Evolutionary conservation across 2,888 invertebrate species (phyloP), one percentile per base, ranked within the genome.

Genomic region (Tachina grossa): DNA sequence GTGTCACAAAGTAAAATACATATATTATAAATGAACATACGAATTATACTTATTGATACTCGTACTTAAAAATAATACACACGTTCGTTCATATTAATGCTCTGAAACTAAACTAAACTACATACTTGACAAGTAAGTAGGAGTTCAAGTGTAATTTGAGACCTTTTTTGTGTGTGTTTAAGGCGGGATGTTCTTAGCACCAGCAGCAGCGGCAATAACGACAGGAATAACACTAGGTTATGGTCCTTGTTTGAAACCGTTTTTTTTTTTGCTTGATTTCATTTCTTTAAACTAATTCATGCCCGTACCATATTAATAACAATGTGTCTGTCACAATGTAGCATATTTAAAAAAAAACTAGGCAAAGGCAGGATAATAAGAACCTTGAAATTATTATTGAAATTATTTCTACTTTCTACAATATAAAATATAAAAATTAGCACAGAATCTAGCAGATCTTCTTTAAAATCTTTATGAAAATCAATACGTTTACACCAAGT

Each of bases 121-220:
- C 1, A 22, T 59, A 68, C 51, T 47, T 59, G 57, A 68, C 16
- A 57, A 47, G 16, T 19, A 47, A 47, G 63, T 63, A 39, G 49
- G 45, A 61, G 78, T 61, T 51, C 69, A 80, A 74, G 74, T 80
- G 74, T 80, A 80, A 80, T 80, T 47, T 72, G 80, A 80, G 57
- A 66, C 22, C 8, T 61, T 55, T 71, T 71, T 51, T 31, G 31
- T 31, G 6, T 31, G 19, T 41, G 53, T 43, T 51, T 39, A 66
- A 66, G 51, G 41, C 19, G 63, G 19, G 22, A 45, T 51, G 22
- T 66, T 13, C 22, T 63, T 61, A 66, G 45, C 41, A 45, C 16
- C 51, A 31, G 83, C 16, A 45, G 41, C 16, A 68, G 76, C 14
- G 74, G 61, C 31, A 45, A 8, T 41, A 43, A 41, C 5, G 53